Conservation (phyloP, 2,888 invertebrate genomes). For the Drosophila leonis region DNA sequence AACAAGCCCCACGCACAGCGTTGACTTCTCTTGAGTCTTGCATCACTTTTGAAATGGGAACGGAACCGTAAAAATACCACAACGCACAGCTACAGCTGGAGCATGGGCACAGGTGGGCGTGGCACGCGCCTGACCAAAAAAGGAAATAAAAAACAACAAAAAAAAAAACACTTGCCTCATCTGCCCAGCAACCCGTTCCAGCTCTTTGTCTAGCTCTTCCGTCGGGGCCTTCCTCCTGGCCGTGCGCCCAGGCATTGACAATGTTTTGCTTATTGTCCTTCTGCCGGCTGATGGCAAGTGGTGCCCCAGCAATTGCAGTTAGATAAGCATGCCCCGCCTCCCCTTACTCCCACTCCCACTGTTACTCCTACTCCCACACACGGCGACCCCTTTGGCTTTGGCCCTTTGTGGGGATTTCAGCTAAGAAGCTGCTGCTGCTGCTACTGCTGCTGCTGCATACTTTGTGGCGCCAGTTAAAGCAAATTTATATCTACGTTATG, state of each 20-base stretch:
- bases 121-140: slow-evolving; percentile 18
- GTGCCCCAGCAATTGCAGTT: slow-evolving; percentile 37
- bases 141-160: slow-evolving; percentile 11
- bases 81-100: slow-evolving; percentile 16
- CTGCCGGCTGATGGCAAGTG: slow-evolving; percentile 22
- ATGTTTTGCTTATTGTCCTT: slow-evolving; percentile 49
- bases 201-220: slow-evolving; percentile 5
- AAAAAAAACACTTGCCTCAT: slow-evolving; percentile 8
- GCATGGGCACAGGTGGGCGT: slow-evolving; percentile 36
- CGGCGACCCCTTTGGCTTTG: slow-evolving; percentile 3
- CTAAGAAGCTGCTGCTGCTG: slow-evolving; percentile 21
- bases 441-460: slow-evolving; percentile 19
- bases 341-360: neutral
- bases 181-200: slow-evolving; percentile 8
- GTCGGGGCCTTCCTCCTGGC: neutral
- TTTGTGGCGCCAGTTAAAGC: slow-evolving; percentile 44
- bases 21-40: slow-evolving; percentile 39
- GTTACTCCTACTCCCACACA: neutral
- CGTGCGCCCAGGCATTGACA: slow-evolving; percentile 13
- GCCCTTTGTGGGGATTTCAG: slow-evolving; percentile 16
- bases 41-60: slow-evolving; percentile 44
- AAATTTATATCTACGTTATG: slow-evolving; percentile 34
- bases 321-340: slow-evolving; percentile 33
- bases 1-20: slow-evolving; percentile 11
- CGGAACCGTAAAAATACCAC: slow-evolving; percentile 45